Evolutionary conservation across 2,888 invertebrate species (phyloP).

Genomic region (Lacanobia wlatinum): DNA sequence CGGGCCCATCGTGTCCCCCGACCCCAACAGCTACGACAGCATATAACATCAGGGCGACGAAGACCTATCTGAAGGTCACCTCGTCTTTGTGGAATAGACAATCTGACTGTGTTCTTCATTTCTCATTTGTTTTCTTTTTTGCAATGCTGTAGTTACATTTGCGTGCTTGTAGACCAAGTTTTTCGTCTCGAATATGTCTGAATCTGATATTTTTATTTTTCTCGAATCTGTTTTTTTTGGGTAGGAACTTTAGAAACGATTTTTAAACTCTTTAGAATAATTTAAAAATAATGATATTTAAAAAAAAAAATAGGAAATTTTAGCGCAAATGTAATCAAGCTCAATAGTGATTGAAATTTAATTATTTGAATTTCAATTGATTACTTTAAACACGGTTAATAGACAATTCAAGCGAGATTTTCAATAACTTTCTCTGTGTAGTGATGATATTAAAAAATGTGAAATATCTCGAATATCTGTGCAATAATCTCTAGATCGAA

Average conservation of each 20-base stretch:
- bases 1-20: conserved; percentile 79
- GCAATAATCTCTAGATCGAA: neutral
- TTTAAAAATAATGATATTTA: neutral
- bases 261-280: neutral
- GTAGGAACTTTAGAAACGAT: no score
- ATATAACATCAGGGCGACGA: conserved; percentile 86
- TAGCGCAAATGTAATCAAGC: conserved; percentile 35
- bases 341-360: conserved; percentile 19
- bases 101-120: conserved; percentile 52
- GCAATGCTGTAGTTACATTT: conserved; percentile 41
- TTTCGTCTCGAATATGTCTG: conserved; percentile 5
- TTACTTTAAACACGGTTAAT: neutral
- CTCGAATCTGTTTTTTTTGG: no score
- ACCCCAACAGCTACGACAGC: conserved; percentile 90
- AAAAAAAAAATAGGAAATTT: neutral
- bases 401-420: conserved; percentile 16
- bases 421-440: conserved; percentile 18
- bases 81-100: conserved; percentile 82
- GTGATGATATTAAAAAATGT: conserved; percentile 29
- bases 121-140: conserved; percentile 46
- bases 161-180: conserved; percentile 6
- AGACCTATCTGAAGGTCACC: conserved; percentile 80
- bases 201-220: conserved; percentile 4
- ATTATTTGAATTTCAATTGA: conserved; percentile 29
- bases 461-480: conserved; percentile 17